A percentile compares a stretch with the other conserved stretches of the same genome.
phyloP scores from a whole-genome alignment of 2,113 vertebrate species.

The Burhinus bistriatus region DNA sequence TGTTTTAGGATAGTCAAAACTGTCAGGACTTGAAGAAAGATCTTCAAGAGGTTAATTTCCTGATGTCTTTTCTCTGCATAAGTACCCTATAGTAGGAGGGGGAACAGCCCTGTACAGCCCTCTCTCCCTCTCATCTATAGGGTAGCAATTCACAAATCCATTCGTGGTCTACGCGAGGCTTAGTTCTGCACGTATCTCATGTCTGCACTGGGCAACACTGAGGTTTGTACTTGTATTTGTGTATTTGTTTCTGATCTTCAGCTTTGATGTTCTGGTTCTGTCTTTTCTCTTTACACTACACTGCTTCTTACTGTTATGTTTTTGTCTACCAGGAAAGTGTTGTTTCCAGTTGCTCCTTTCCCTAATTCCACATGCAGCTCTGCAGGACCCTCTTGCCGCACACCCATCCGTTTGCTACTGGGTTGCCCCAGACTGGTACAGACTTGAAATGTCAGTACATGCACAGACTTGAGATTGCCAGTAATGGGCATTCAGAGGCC shows the following conservation, averaged over 20 bases:
- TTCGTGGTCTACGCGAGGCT: accelerated
- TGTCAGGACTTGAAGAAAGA: background rate
- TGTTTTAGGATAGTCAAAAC: background rate
- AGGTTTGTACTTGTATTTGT: background rate
- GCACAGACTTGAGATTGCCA: background rate
- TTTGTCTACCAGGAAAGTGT: background rate
- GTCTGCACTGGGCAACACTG: background rate
- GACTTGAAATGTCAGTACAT: background rate
- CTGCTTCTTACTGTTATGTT: background rate
- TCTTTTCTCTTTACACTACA: background rate
- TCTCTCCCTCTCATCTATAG: background rate
- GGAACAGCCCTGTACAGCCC: background rate
- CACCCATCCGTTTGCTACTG: background rate
- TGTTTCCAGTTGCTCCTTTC: background rate
- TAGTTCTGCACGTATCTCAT: background rate
- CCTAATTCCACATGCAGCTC: background rate
- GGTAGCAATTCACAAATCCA: background rate
- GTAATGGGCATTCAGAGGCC: background rate
- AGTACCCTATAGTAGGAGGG: background rate
- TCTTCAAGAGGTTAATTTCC: background rate
- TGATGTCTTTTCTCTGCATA: background rate
- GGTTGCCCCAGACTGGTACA: background rate
- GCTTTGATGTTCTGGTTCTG: background rate
- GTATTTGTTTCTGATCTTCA: background rate
- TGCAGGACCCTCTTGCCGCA: background rate